Evolutionary conservation across 2,888 invertebrate genomes (phyloP).

Genomic region (Amphiduros pacificus): DNA sequence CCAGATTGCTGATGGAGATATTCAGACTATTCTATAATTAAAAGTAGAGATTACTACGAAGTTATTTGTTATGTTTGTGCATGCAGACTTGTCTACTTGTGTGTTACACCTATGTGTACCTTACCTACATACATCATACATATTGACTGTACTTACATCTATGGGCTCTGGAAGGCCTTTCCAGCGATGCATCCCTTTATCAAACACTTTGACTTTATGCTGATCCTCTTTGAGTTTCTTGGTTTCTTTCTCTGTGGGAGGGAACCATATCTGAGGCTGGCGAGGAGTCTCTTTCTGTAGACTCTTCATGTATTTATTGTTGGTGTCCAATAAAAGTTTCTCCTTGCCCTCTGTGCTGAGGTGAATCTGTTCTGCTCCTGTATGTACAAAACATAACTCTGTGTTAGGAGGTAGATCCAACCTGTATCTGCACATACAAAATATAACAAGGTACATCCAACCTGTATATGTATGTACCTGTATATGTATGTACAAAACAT

Average conservation of each 20-base stretch:
- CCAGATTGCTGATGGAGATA: too few relatives aligned
- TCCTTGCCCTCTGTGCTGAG: conserved; percentile 33
- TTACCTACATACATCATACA: too few relatives aligned
- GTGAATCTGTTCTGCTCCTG: conserved; percentile 48
- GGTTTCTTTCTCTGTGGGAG: conserved; percentile 30
- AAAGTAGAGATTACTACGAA: too few relatives aligned
- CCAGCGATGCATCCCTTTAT: conserved; percentile 48
- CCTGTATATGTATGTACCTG: too few relatives aligned
- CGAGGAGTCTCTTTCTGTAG: conserved; percentile 44
- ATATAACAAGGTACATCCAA: too few relatives aligned
- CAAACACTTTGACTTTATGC: conserved; percentile 28
- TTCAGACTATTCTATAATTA: too few relatives aligned
- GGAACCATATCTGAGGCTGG: conserved; percentile 43
- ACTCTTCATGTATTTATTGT: conserved; percentile 48
- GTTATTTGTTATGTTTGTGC: too few relatives aligned
- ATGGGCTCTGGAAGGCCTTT: conserved; percentile 47
- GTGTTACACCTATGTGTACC: too few relatives aligned
- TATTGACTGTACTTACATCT: conserved; percentile 47
- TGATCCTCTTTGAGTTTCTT: conserved; percentile 20
- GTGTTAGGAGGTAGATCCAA: too few relatives aligned
- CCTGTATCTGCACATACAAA: too few relatives aligned
- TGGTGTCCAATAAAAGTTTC: conserved; percentile 42
- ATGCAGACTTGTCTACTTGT: too few relatives aligned
- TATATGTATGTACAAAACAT: too few relatives aligned
- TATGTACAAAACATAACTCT: neutral